Evolutionary conservation across 2,797 vertebrate species (phyloP).

Genomic region (Coregonus suidteri): DNA sequence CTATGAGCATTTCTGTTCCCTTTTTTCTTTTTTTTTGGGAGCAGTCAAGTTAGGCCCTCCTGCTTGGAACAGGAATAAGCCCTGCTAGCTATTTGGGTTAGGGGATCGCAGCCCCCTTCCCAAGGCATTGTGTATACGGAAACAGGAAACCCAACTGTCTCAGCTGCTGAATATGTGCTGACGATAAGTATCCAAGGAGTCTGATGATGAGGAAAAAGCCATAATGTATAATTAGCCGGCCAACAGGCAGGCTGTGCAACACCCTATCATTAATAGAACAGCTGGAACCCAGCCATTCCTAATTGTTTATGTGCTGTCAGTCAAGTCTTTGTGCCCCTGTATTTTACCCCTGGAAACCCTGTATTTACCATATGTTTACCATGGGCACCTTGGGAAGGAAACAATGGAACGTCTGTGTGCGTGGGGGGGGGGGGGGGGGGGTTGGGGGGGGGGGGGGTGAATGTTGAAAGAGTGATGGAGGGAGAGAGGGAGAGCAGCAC

Average conservation of each 20-base stretch:
- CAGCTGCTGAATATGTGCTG: too few relatives aligned
- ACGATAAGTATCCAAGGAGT: constrained; percentile 54
- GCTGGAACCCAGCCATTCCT: constrained; percentile 65
- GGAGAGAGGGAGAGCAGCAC: constrained; percentile 16
- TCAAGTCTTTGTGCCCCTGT: constrained; percentile 56
- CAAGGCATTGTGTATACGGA: constrained; percentile 36
- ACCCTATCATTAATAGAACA: constrained; percentile 63
- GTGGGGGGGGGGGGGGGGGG: background rate
- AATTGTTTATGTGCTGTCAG: constrained; percentile 76
- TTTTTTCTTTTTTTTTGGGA: too few relatives aligned
- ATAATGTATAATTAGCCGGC: constrained; percentile 67
- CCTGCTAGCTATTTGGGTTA: too few relatives aligned
- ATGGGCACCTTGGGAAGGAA: constrained; percentile 56
- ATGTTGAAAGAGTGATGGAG: background rate
- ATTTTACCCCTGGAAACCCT: constrained; percentile 60
- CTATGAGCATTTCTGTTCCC: too few relatives aligned
- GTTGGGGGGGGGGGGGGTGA: too few relatives aligned
- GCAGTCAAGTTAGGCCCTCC: too few relatives aligned
- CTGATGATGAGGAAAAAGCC: constrained; percentile 55
- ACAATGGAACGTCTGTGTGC: constrained; percentile 73
- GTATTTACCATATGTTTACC: constrained; percentile 60
- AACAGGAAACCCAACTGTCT: constrained; percentile 20
- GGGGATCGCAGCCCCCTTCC: too few relatives aligned
- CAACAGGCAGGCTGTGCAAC: constrained; percentile 6
- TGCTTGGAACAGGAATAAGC: too few relatives aligned